Evolutionary conservation across 2,797 vertebrate genomes (phyloP).

Genomic region (Helicolenus hilgendorfi): DNA sequence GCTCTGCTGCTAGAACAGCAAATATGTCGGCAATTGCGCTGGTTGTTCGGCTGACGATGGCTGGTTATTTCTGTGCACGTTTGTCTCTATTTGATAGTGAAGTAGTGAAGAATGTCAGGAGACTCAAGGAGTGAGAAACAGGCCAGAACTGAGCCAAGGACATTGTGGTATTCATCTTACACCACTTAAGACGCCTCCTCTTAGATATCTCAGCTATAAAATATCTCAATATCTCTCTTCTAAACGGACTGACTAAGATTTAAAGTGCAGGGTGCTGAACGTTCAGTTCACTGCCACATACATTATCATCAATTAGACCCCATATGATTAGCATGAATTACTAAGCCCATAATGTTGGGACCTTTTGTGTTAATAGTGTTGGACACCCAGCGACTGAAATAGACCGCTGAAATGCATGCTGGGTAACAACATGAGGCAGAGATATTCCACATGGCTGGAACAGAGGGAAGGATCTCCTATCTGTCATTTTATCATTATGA

Average conservation of each 20-base stretch:
- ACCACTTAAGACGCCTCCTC: too few species aligned
- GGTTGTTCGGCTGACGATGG: too few species aligned
- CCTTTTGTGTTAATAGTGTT: constrained; percentile 66
- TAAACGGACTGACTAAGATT: not conserved
- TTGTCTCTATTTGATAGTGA: not conserved
- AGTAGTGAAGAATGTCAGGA: not conserved
- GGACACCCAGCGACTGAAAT: constrained; percentile 72
- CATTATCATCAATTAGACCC: constrained; percentile 60
- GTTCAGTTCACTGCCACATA: constrained; percentile 4
- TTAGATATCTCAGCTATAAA: not conserved
- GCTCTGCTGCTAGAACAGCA: too few species aligned
- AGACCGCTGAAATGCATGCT: constrained; percentile 72
- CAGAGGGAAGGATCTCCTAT: constrained; percentile 42
- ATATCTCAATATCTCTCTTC: not conserved
- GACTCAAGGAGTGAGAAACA: not conserved
- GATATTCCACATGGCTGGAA: constrained; percentile 53
- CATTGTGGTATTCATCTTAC: not conserved
- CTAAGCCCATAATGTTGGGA: constrained; percentile 44
- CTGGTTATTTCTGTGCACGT: too few species aligned
- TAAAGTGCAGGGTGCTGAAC: not conserved
- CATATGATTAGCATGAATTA: constrained; percentile 59
- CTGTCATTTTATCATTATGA: constrained; percentile 44
- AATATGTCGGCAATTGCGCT: too few species aligned
- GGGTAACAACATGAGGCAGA: constrained; percentile 60
- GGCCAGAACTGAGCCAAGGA: not conserved